Base-by-base conservation (phyloP, 2,888 invertebrate genomes). In the Pelosia muscerda region DNA sequence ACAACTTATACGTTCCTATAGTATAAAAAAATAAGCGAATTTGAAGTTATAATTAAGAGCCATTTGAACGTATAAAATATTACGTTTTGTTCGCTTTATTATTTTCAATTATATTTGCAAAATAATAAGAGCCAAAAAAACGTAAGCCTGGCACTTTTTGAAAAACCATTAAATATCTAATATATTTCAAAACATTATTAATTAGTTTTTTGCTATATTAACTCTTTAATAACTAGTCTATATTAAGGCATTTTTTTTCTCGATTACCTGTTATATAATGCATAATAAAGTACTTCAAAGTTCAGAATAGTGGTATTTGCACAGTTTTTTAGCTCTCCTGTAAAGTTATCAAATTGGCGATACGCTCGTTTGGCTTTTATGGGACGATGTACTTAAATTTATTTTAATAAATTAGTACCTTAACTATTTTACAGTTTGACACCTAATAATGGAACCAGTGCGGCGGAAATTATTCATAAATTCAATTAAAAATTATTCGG, bases 191-290 rank as follows among this genome's bases (percentile, higher is more conserved):
- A 59, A 59, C 59, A 28, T 59, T 28, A 22, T 31, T 19, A 59
- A 11, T 34, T 59, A 59, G 28, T 59, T 31, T 59, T 31, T 28
- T 22, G 49, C 49, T 49, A 49, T 49, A 5, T 55, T 19, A 38
- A 54, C 28, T 26, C 25, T 38, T 49, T 58, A 11, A 28, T 42
- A n/a, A 61, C 15, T 42, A 61, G 38, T 42, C 42, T 11, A 56
- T 63, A 31, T 63, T 63, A 10, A 63, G 49, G 49, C n/a, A 6
- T 34, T 34, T 49, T 49, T 49, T n/a, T 49, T 49, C 49, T 49
- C 49, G 49, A 6, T 49, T 49, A 49, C 19, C 49, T 49, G 49
- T 49, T 49, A 49, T 49, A 49, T 49, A 49, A 49, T 49, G n/a
- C 8, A n/a, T 49, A 49, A n/a, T 49, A 49, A 49, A 42, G 42